Evolutionary conservation across 2,888 invertebrate genomes (phyloP), one percentile per base, ranked within the genome.

Genomic region (Allacma fusca): DNA sequence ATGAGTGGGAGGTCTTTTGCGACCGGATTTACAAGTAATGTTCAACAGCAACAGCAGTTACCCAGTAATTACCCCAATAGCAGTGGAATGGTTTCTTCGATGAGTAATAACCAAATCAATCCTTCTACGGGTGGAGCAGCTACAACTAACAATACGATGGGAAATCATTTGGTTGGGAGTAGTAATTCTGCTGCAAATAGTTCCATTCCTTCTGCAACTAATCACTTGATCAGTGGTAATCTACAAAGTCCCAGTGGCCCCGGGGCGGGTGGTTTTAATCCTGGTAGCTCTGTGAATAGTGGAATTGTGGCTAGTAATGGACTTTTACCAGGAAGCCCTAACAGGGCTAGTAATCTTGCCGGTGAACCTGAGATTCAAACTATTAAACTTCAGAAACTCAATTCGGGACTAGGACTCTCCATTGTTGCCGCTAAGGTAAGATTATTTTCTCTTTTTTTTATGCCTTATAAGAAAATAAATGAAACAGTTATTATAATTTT

Each of bases 321-420:
- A 21, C 50, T 21, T 34, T 19, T 50, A 19, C 59, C 69, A 12
- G 24, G 21, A 16, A 64, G 73, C n/a, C 16, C 50, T 16, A 74
- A 59, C 34, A 21, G 74, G 68, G 28, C 74, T 68, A 43, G 75
- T 43, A 24, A 29, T 21, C 28, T 73, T n/a, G 50, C 80, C 23
- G 79, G 80, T 62, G 81, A 82, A 84, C 93, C 94, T 16, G 92
- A 94, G 85, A 88, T 95, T 78, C 93, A 94, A 86, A 90, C 93
- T 76, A 94, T 98, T 84, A 92, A 95, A 86, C 90, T 98, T 81
- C 93, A 95, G 86, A 98, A 98, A 88, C 95, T 96, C 85, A 92
- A 94, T 80, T 96, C 94, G 85, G 98, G 98, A 81, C 97, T 99
- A 94, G 99, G 99, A 16, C 90, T 99, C 84, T 98, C 97, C 86